Percentiles rank a stretch among this genome's conserved stretches.
These are phyloP conservation scores for Neosilurus hyrtlii DNA, from an alignment of 2,797 vertebrate species.

Conservation along the genomic window DNA sequence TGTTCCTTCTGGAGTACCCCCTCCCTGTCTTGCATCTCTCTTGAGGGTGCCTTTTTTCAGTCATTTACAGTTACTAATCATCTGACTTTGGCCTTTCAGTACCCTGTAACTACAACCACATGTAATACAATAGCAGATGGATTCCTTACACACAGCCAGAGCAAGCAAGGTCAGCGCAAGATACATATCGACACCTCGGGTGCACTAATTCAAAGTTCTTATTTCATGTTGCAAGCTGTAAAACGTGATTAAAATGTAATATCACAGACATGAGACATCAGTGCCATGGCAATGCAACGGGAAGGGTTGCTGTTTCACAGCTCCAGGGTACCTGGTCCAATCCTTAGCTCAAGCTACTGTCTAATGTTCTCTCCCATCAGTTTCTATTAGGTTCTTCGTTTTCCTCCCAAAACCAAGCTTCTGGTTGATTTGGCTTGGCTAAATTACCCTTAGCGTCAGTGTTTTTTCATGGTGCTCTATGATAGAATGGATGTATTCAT, in stretches of 20 bases:
- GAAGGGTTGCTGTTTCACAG: background rate
- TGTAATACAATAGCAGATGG: constrained; percentile 37
- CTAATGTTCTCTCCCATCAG: background rate
- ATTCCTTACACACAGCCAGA: constrained; percentile 8
- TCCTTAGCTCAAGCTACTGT: background rate
- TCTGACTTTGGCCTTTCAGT: constrained; percentile 42
- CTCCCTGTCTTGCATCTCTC: constrained; percentile 52
- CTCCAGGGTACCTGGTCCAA: background rate
- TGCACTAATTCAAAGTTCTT: background rate
- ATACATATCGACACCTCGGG: background rate
- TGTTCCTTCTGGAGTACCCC: constrained; percentile 41
- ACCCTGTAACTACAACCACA: constrained; percentile 33
- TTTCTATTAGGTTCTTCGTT: background rate
- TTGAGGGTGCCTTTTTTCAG: constrained; percentile 60
- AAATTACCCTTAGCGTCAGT: background rate
- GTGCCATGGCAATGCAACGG: background rate
- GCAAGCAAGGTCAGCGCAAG: constrained; percentile 16
- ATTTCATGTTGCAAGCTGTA: constrained; percentile 14
- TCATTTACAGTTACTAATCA: constrained; percentile 59
- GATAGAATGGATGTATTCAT: background rate
- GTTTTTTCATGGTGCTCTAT: background rate
- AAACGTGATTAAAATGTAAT: background rate
- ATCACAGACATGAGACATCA: background rate
- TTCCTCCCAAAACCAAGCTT: background rate
- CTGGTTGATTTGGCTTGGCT: background rate